Percentiles rank a stretch among this genome's conserved stretches.
These are phyloP conservation scores for Takifugu rubripes DNA, from an alignment of 2,797 vertebrate species.

Conservation along the genomic window DNA sequence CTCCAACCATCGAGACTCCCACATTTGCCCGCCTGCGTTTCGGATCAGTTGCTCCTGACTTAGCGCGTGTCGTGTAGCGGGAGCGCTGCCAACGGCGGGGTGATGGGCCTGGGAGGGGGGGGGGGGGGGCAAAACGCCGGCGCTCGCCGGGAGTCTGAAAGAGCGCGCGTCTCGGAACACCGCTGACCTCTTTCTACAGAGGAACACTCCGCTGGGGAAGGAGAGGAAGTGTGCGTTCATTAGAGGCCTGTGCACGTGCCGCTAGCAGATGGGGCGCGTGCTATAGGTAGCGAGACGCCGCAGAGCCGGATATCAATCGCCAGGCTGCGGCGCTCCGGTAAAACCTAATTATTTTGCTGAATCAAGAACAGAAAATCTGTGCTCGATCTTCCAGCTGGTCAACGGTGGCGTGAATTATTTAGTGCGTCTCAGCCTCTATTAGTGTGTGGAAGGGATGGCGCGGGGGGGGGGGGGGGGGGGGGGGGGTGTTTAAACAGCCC, in stretches of 20 bases:
- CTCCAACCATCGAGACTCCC: constrained; percentile 28
- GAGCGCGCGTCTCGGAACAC: constrained; percentile 36
- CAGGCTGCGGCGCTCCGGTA: too few species aligned
- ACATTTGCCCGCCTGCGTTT: constrained; percentile 9
- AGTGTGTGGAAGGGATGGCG: neutral
- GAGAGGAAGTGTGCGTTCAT: constrained; percentile 19
- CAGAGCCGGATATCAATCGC: constrained; percentile 4
- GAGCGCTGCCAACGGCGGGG: constrained; percentile 39
- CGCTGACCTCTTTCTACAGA: constrained; percentile 51
- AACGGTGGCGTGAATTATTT: constrained; percentile 41
- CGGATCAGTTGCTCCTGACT: constrained; percentile 52
- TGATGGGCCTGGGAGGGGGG: constrained; percentile 18
- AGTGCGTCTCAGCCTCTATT: constrained; percentile 24
- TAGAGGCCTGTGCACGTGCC: constrained; percentile 49
- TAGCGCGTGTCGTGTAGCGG: constrained; percentile 40
- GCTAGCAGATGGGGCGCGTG: constrained; percentile 36
- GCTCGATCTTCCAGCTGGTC: constrained; percentile 14
- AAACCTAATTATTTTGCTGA: constrained; percentile 4
- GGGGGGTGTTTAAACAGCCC: constrained; percentile 18
- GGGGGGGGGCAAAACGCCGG: constrained; percentile 54
- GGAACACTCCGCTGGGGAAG: neutral
- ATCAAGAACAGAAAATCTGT: constrained; percentile 14
- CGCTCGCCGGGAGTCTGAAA: constrained; percentile 40
- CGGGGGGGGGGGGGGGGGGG: neutral
- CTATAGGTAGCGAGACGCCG: constrained; percentile 16